Conservation (phyloP, 2,797 vertebrate species). For the Denticeps clupeoides region DNA sequence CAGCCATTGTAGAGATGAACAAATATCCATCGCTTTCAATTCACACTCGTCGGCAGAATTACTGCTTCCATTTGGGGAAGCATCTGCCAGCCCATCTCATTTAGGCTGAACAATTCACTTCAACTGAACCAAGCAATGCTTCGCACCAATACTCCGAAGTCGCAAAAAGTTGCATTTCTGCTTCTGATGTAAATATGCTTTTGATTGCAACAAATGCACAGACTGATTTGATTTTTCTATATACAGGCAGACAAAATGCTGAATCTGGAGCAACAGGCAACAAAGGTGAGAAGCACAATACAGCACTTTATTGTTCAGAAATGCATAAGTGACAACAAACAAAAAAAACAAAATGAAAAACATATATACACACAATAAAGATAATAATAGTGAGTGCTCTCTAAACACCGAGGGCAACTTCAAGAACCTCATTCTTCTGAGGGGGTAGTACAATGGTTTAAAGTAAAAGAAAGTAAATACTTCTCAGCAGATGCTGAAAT, state of each 20-base stretch:
- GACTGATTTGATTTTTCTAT: too few species aligned
- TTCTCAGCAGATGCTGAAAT: slow-evolving; percentile 53
- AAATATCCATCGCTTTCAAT: too few species aligned
- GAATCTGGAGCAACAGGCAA: slow-evolving; percentile 35
- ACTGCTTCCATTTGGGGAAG: too few species aligned
- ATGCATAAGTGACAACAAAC: slow-evolving; percentile 82
- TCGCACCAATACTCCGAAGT: too few species aligned
- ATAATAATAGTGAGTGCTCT: slow-evolving; percentile 59
- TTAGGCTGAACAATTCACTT: too few species aligned
- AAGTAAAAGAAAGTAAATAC: slow-evolving; percentile 42
- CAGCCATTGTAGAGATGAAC: too few species aligned
- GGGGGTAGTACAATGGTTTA: slow-evolving; percentile 61
- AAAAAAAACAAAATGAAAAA: slow-evolving; percentile 43
- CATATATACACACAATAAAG: slow-evolving; percentile 80
- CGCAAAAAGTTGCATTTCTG: too few species aligned
- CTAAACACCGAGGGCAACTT: slow-evolving; percentile 34
- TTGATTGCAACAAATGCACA: neutral
- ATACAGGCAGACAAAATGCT: neutral
- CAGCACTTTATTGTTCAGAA: slow-evolving; percentile 96
- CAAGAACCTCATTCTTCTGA: too few species aligned
- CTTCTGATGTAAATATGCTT: too few species aligned
- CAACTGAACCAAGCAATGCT: too few species aligned
- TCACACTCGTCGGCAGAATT: too few species aligned
- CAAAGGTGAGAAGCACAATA: slow-evolving; percentile 89
- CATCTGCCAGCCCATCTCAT: too few species aligned